Conservation (phyloP, 2,797 vertebrate genomes). For the Chaetophractus vellerosus region DNA sequence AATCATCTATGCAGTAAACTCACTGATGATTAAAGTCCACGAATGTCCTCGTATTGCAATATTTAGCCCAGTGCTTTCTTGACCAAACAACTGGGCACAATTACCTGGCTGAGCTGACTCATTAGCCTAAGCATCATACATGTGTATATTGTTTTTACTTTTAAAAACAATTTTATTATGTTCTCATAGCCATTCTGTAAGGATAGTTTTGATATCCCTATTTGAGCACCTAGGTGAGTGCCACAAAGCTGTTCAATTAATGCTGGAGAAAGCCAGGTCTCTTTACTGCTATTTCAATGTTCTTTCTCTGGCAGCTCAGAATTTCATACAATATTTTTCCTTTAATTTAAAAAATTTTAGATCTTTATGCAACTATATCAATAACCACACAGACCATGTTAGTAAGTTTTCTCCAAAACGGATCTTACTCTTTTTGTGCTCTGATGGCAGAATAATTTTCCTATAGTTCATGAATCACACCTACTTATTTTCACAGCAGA, state of each 20-base stretch:
- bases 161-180: constrained; percentile 23
- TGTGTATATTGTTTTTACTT: neutral
- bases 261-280: neutral
- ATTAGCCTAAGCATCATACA: no score
- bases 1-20: no score
- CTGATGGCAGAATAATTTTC: constrained; percentile 49
- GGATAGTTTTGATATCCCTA: neutral
- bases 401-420: constrained; percentile 65
- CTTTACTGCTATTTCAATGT: neutral
- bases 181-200: neutral
- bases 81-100: no score
- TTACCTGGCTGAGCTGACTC: no score
- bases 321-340: constrained; percentile 35
- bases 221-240: neutral
- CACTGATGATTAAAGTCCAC: no score
- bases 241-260: neutral
- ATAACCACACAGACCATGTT: constrained; percentile 20
- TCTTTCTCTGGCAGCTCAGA: neutral
- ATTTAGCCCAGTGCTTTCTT: no score
- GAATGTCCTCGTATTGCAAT: no score
- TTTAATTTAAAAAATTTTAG: constrained; percentile 16
- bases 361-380: neutral
- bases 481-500: constrained; percentile 58
- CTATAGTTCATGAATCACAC: constrained; percentile 56
- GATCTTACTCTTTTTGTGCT: constrained; percentile 44